phyloP scores from a whole-genome alignment of 1,140 invertebrate genomes.

The Drosophila nebulosa region DNA sequence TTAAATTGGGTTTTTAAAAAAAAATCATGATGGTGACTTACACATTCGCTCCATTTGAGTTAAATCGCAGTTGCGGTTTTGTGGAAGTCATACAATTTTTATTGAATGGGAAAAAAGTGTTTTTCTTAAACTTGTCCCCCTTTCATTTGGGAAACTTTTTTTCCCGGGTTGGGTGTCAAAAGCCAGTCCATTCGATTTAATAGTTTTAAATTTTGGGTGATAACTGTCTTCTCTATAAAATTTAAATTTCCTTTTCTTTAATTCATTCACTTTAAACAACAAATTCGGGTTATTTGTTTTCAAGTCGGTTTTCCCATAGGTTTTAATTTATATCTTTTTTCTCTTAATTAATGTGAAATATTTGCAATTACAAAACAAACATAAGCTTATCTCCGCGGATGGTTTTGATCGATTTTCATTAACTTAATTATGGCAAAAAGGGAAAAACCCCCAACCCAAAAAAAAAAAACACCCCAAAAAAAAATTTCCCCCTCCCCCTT shows the following conservation, averaged over 20 bases:
- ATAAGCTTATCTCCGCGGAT: background rate
- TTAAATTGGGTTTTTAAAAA: slow-evolving; percentile 24
- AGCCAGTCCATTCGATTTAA: too few species aligned
- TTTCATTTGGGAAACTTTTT: too few species aligned
- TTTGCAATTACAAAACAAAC: slow-evolving; percentile 19
- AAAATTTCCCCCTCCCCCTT: slow-evolving; percentile 22
- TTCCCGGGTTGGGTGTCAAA: too few species aligned
- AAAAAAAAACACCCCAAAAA: background rate
- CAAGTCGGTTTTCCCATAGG: slow-evolving; percentile 46
- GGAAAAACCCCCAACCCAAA: slow-evolving; percentile 7
- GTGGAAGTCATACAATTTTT: background rate
- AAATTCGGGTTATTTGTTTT: background rate
- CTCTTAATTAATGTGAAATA: slow-evolving; percentile 27
- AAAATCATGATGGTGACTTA: slow-evolving; percentile 1
- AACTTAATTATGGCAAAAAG: slow-evolving; percentile 24
- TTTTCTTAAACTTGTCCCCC: too few species aligned
- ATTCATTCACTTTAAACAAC: background rate
- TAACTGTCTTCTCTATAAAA: background rate
- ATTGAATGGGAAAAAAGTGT: background rate
- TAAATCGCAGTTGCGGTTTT: background rate
- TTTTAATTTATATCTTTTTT: slow-evolving; percentile 43
- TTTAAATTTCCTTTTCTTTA: background rate
- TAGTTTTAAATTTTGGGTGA: background rate
- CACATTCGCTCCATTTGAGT: background rate
- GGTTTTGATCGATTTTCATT: slow-evolving; percentile 15